Base-by-base conservation (phyloP, 2,113 vertebrate species). In the Girardinichthys multiradiatus region DNA sequence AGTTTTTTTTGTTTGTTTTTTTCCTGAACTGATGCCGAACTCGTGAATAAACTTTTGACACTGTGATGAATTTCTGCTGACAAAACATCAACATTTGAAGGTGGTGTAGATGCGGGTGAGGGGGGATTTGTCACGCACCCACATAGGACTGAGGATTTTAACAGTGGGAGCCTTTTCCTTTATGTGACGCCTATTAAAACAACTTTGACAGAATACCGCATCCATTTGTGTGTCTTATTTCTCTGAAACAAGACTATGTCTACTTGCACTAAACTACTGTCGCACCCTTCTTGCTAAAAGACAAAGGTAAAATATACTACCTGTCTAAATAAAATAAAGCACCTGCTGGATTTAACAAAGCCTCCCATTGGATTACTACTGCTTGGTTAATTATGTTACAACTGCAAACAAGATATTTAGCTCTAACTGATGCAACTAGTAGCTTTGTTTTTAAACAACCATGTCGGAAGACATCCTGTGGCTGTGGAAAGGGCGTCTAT, bases 111-210 rank as follows among this genome's bases (percentile, higher is more conserved):
- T 70, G 86, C 30, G 72, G 71, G 74, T 67, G 71, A 79, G 72
- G 72, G 79, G 74, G 79, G 76, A 54, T 81, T 78, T 71, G 69
- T 68, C 33, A 60, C 70, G 70, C 76, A 76, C 83, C 82, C 70
- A 48, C 72, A 51, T n/a, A 81, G 81, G 68, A 85, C 31, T 75
- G 69, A 87, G 81, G 89, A 83, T 84, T 80, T 83, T 72, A 85
- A 87, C 78, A 72, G 82, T 83, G 69, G 89, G 83, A 87, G 77
- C 86, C 37, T 81, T 88, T 91, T 78, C 77, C 86, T 87, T 74
- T 85, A 87, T 93, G 86, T 90, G 85, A 90, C 69, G 72, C 88
- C 83, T 88, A 91, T 92, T 93, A 92, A 90, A 93, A 91, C 77
- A 63, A 83, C 84, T 91, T 92, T 91, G 90, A 89, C 85, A 91